Evolutionary conservation across 2,113 vertebrate species (phyloP).

Genomic region (Platycercus adscitus): DNA sequence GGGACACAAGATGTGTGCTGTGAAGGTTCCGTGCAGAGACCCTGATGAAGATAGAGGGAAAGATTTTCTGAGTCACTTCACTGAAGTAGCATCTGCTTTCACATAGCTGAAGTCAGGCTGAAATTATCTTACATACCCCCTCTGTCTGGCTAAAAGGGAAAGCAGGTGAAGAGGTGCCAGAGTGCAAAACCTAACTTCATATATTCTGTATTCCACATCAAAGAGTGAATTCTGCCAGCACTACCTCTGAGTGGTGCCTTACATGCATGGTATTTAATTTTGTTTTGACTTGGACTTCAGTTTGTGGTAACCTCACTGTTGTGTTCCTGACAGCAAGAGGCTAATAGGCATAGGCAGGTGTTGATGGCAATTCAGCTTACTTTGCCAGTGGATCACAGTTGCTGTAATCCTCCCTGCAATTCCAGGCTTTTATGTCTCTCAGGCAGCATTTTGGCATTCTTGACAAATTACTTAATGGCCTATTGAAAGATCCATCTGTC

Average conservation of each 20-base stretch:
- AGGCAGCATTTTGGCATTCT: not conserved
- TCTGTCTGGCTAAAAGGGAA: not conserved
- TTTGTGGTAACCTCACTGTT: not conserved
- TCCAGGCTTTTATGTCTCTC: not conserved
- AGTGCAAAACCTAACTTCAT: not conserved
- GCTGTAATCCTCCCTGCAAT: not conserved
- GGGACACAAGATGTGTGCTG: not conserved
- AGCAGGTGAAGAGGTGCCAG: not conserved
- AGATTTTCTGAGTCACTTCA: not conserved
- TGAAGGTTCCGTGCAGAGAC: not conserved
- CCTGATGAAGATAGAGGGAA: not conserved
- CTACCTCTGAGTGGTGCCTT: too few species aligned
- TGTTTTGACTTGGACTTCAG: not conserved
- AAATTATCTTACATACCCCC: not conserved
- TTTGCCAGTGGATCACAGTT: not conserved
- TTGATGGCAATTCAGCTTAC: not conserved
- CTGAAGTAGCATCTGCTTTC: not conserved
- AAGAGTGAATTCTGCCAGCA: not conserved
- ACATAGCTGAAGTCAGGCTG: not conserved
- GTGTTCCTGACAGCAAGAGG: not conserved
- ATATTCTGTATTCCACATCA: accelerated
- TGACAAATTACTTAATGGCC: not conserved
- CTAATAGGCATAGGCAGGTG: not conserved
- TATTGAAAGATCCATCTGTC: not conserved
- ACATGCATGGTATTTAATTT: accelerated